Evolutionary conservation across 2,888 invertebrate species (phyloP), one percentile per base, ranked within the genome.

Genomic region (Heteropelma amictum): DNA sequence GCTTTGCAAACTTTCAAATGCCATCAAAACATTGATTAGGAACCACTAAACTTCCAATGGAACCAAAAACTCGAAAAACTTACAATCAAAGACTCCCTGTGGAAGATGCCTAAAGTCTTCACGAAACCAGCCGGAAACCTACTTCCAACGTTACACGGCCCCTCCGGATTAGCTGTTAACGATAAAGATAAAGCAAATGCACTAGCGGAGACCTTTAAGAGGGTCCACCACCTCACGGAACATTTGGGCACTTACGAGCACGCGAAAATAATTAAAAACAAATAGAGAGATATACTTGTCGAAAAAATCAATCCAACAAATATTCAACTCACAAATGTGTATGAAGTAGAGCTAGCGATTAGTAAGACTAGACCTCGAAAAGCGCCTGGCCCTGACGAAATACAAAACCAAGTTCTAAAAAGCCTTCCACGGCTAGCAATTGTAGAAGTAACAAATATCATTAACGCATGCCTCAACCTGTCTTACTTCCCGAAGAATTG

Each of bases 401-500:
- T 73, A 3, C 68, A 68, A 63, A 71, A 76, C 14, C 54, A 71
- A 7, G 40, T 73, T 0, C 30, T 78, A 0, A 78, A 76, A 45
- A 30, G 69, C 21, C 28, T 72, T 2, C 23, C 68, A 4, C 33
- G 40, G 7, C 42, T 61, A 14, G 61, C 69, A 1, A 5, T 51
- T 1, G 28, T 30, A 1, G 60, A 72, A 60, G 3, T 72, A 12
- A 26, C 42, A 3, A 28, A 42, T 8, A 58, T 58, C 2, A 4
- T 56, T 2, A 47, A 67, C 23, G 2, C 42, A 2, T 26, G 54
- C 4, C 7, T 63, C 6, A 30, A 17, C 10, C 53, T 65, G 6
- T 65, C 49, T 0, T 38, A 79, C 33, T 77, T 80, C 19, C 80
- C 80, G 3, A 8, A 33, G 4, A 19, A 21, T 8, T 76, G 77